phyloP scores from a whole-genome alignment of 2,113 vertebrate genomes.

The Rafetus swinhoei region DNA sequence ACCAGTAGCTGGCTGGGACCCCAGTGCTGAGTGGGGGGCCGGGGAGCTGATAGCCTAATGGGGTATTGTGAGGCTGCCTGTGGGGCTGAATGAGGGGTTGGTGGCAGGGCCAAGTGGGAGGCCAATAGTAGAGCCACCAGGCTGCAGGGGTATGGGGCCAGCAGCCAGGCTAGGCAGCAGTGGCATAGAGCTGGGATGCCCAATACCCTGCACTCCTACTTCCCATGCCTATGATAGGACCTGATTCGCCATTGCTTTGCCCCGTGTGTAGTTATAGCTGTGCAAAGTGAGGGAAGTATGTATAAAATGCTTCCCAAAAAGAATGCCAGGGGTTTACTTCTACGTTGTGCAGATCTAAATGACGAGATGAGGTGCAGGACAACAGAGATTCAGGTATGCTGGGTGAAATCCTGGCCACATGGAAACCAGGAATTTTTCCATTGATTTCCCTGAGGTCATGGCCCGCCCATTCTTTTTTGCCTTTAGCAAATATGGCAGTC shows the following conservation, averaged over 20 bases:
- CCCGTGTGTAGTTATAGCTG: conserved; percentile 14
- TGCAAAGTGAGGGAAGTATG: background rate
- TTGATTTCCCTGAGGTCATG: background rate
- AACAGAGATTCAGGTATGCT: background rate
- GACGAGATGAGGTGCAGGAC: background rate
- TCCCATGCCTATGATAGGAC: conserved; percentile 3
- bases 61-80: no score
- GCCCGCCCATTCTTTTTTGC: background rate
- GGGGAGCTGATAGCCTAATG: no score
- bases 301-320: background rate
- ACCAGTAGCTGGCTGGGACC: no score
- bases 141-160: no score
- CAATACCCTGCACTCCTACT: background rate
- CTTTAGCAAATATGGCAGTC: background rate
- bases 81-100: no score
- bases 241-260: background rate
- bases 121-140: no score
- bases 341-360: background rate
- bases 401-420: background rate
- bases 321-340: background rate
- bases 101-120: no score
- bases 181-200: no score
- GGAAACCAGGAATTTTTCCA: background rate
- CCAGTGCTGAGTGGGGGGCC: no score
- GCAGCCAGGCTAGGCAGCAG: no score